Evolutionary conservation across 2,888 invertebrate genomes (phyloP), one percentile per base, ranked within the genome.

Genomic region (Heliconius ethilla): DNA sequence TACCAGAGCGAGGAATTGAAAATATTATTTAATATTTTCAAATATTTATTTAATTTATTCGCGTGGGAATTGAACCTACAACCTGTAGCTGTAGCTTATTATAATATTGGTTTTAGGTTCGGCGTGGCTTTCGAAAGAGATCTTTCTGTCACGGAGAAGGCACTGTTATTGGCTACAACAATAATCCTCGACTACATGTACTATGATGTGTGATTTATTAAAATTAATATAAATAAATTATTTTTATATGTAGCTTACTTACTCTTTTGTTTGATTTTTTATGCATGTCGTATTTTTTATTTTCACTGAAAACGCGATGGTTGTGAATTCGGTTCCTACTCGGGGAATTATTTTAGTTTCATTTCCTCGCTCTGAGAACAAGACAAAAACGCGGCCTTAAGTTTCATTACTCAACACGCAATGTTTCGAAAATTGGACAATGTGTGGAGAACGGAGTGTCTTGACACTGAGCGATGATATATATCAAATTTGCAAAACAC

Each of bases 151-250:
- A 88, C 89, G 72, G 91, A 93, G 70, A 93, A 93, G 72, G 92
- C 87, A 0, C 82, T 94, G 0, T 85, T 94, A 0, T 82, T 94
- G 22, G 92, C 92, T 0, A 87, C 91, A 1, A 89, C 92, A 0
- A 82, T 94, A 0, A 89, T 94, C 0, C 84, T 93, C 79, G 91
- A 93, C 80, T 94, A 93, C 75, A 92, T 94, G 93, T 93, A 94
- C 77, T 93, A 91, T 74, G 93, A 93, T 77, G 86, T 86, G 22
- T 92, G 85, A 89, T 67, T 79, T 15, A 63, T 40, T 78, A 51
- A 72, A 66, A 33, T 74, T 70, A 76, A 22, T 75, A 33, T 75
- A 45, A 63, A 59, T 77, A 74, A 62, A 77, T 15, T 59, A 55
- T 55, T 18, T 18, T 11, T 69, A 62, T 74, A 51, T 51, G 7